Base-by-base conservation (phyloP, 2,888 invertebrate genomes). In the Teleiodes luculella region DNA sequence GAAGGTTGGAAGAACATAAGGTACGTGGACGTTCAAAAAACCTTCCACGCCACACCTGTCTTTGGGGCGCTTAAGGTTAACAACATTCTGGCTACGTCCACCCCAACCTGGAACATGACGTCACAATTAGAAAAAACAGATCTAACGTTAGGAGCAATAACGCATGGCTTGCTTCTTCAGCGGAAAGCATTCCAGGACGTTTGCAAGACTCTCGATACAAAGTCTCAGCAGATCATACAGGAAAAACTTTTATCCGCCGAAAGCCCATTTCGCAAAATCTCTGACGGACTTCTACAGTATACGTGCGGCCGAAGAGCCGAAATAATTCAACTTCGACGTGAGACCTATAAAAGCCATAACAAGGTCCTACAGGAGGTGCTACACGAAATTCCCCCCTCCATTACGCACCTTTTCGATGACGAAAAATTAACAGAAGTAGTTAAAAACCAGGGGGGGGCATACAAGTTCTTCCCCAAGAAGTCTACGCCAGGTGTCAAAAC, bases 251-350 rank as follows among this genome's bases (percentile, higher is more conserved):
- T 33, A 8, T 24, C 24, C 24, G 24, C 3, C 3, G 24, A 24
- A 24, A 24, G 56, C 1, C 37, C 50, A 16, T 57, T 57, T 14
- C 51, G 48, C 8, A 55, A 55, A 14, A 52, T 47, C 6, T 57
- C 57, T 2, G 57, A 57, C 31, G 54, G 52, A 18, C 51, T 58
- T 13, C 50, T 60, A 3, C 58, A 59, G 30, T 61, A 59, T 51
- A 51, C 54, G 1, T 56, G 52, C 24, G 61, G 59, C 2, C 43
- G 55, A 18, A 14, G 52, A 16, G 35, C 31, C 13, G 52, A 35
- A 33, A 5, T 52, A n/a, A 41, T 46, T 18, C 30, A 46, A 14
- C 16, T 8, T 1, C 30, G 46, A 31, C n/a, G 46, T 3, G 14
- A 14, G 30, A 14, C 13, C 2, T 11, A 46, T 14, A 46, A 46